Evolutionary conservation across 1,140 invertebrate species (phyloP), one percentile per base, ranked within the genome.

Genomic region (Adoxophyes honmai): DNA sequence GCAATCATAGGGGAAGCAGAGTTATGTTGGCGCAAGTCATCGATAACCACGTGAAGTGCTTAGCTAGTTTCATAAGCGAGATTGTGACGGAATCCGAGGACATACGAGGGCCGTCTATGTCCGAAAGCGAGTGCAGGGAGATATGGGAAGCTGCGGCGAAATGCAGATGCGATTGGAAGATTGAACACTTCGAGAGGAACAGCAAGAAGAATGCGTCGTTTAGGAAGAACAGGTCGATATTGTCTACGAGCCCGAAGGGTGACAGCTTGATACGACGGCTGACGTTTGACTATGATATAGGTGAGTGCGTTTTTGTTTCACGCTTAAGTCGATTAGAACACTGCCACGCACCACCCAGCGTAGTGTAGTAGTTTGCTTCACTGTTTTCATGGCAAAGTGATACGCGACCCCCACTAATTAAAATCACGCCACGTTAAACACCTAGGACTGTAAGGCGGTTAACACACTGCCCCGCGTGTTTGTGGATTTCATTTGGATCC

Each of bases 81-180:
- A 86, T 86, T 35, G 58, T 90, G 18, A 74, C 79, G 0, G 81
- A 89, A 18, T 44, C 21, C 0, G 75, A 80, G 6, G 36, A 18
- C 0, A 66, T 54, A 0, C 78, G 81, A 57, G 81, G 73, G 4
- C 81, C 85, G 0, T 76, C 89, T 0, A 83, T 86, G 15, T 90
- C 90, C 1, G 92, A 93, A 53, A 78, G 78, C 1, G 83, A 91
- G 11, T 93, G 91, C 58, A 71, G 83, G 0, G 82, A 88, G 52
- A 79, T 90, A 34, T 94, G 92, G 92, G 62, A 70, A 8, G 75
- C 68, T 7, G 82, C 79, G 0, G 59, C 65, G 0, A 87, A 82
- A 21, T 90, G 89, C 13, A 62, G 75, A 1, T 89, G 89, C 34
- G 78, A 88, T 9, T 90, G 86, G 84, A 87, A 76, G 54, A 74